These are phyloP conservation scores for Lepidurus apus DNA, from an alignment of 1,140 invertebrate genomes.

Conservation along the genomic window DNA sequence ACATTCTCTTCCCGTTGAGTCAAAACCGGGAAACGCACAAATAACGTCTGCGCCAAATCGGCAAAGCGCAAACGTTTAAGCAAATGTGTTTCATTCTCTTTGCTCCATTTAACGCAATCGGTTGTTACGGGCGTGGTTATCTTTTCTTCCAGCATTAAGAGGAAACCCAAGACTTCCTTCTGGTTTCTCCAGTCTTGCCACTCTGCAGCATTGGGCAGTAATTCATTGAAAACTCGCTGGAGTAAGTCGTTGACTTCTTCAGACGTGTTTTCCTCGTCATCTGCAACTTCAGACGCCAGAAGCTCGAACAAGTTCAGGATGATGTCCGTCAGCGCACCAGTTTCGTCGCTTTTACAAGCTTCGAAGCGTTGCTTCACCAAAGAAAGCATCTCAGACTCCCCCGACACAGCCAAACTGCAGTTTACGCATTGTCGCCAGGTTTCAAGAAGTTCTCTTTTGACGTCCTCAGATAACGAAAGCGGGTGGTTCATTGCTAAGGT, in stretches of 20 bases:
- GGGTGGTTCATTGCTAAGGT: neutral
- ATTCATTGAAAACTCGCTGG: neutral
- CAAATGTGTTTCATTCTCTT: neutral
- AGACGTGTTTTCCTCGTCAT: neutral
- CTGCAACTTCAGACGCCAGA: neutral
- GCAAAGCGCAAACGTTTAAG: neutral
- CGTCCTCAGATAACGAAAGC: neutral
- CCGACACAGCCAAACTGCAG: neutral
- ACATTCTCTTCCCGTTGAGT: neutral
- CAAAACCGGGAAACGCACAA: neutral
- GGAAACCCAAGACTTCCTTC: neutral
- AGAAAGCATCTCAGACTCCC: neutral
- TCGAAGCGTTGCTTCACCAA: neutral
- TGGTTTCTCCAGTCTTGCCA: neutral
- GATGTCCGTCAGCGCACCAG: neutral
- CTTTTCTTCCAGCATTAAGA: neutral
- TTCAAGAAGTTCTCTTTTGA: slow-evolving; percentile 14
- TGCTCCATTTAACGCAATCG: neutral
- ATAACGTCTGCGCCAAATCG: neutral
- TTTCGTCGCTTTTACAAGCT: neutral
- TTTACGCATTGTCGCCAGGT: slow-evolving; percentile 20
- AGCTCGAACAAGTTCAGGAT: neutral
- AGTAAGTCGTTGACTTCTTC: neutral
- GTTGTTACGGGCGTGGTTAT: neutral
- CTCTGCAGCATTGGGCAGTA: neutral